Evolutionary conservation across 2,888 invertebrate species (phyloP).

Genomic region (Alcis repandata): DNA sequence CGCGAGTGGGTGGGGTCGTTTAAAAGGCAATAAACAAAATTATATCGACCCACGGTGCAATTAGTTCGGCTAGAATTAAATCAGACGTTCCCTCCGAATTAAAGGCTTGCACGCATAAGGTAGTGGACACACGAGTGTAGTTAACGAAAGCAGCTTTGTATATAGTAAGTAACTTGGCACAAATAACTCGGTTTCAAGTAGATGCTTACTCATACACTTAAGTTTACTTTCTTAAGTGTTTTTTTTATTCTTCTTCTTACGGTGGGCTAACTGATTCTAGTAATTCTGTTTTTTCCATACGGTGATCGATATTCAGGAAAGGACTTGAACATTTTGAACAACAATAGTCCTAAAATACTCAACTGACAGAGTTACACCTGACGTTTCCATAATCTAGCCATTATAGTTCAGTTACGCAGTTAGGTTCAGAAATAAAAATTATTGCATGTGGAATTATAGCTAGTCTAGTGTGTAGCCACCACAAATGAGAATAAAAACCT

Average conservation of each 20-base stretch:
- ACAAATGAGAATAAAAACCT: conserved; percentile 62
- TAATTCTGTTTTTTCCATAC: too few species aligned
- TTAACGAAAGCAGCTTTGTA: background rate
- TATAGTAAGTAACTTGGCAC: background rate
- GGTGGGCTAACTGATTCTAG: too few species aligned
- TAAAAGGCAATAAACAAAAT: conserved; percentile 86
- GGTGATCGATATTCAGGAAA: background rate
- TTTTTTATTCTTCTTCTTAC: too few species aligned
- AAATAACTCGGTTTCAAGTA: background rate
- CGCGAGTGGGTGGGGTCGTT: conserved; percentile 80
- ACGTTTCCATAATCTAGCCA: too few species aligned
- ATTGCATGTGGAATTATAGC: background rate
- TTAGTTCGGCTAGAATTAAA: conserved; percentile 86
- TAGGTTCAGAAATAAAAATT: too few species aligned
- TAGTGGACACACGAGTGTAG: conserved; percentile 15
- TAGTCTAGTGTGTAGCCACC: conserved; percentile 17
- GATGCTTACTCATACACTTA: background rate
- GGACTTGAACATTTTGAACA: background rate
- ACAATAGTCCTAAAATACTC: background rate
- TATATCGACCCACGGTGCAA: conserved; percentile 83
- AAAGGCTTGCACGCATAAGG: conserved; percentile 81
- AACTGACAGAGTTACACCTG: too few species aligned
- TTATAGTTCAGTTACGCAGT: too few species aligned
- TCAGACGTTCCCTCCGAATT: conserved; percentile 72
- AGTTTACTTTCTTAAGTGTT: too few species aligned